Evolutionary conservation across 30 jellyfish, hydroid and myxozoan species (phyloP).

Genomic region (Hydractinia echinata): DNA sequence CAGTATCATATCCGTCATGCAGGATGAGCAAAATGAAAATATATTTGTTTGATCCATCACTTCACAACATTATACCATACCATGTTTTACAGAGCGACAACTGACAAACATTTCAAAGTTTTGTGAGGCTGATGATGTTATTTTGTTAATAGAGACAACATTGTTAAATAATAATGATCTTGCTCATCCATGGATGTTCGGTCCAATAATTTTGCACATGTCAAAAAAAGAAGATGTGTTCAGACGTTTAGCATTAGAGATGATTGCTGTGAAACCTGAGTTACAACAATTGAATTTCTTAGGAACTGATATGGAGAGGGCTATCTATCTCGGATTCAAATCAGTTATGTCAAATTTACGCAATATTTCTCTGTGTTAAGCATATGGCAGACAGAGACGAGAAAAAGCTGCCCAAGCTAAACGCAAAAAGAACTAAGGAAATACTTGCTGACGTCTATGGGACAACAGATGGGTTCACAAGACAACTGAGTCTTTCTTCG

Average conservation of each 20-base stretch:
- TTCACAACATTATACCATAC: constrained; percentile 2
- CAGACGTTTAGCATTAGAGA: constrained; percentile 37
- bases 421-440: constrained; percentile 29
- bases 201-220: not conserved
- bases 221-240: constrained; percentile 1
- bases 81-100: not conserved
- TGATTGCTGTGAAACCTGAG: constrained; percentile 22
- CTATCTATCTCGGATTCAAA: not conserved
- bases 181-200: not conserved
- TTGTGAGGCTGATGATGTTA: not conserved
- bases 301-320: constrained; percentile 42
- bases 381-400: constrained; percentile 39
- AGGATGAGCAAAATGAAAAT: not conserved
- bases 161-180: not conserved
- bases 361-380: not conserved
- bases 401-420: constrained; percentile 22
- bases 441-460: constrained; percentile 48
- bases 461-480: constrained; percentile 7
- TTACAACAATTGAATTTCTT: constrained; percentile 10
- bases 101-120: not conserved
- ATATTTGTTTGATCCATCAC: not conserved
- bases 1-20: not conserved
- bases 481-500: constrained; percentile 28
- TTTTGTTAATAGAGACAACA: not conserved
- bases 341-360: not conserved